phyloP scores from a whole-genome alignment of 2,888 invertebrate species.

The Mermis nigrescens region DNA sequence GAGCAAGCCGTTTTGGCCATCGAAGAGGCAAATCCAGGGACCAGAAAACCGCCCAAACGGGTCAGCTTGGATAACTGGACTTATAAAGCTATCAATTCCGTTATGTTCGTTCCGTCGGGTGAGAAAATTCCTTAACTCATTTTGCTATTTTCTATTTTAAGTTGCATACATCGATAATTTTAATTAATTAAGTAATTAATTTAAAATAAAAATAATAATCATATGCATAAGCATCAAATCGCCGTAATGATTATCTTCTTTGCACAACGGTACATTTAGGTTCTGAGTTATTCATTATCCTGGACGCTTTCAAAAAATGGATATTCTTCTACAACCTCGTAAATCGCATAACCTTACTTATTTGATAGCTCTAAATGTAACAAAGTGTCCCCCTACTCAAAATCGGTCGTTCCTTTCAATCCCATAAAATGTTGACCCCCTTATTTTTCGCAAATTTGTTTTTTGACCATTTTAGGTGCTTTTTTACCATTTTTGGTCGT shows the following conservation, averaged over 20 bases:
- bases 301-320: slow-evolving; percentile 46
- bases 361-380: too few species aligned
- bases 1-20: slow-evolving; percentile 45
- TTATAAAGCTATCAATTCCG: slow-evolving; percentile 67
- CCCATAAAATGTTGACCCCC: too few species aligned
- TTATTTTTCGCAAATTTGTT: too few species aligned
- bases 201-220: slow-evolving; percentile 10
- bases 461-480: too few species aligned
- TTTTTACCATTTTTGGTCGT: too few species aligned
- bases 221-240: slow-evolving; percentile 5
- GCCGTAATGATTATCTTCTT: background rate
- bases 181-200: background rate
- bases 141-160: slow-evolving; percentile 8
- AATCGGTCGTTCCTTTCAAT: too few species aligned
- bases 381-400: too few species aligned
- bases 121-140: too few species aligned
- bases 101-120: slow-evolving; percentile 85
- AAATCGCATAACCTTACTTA: too few species aligned
- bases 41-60: slow-evolving; percentile 21
- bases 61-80: slow-evolving; percentile 62
- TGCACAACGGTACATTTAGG: background rate
- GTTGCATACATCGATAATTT: too few species aligned
- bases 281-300: background rate
- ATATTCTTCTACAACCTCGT: too few species aligned
- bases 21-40: slow-evolving; percentile 38